Conservation (phyloP, 2,888 invertebrate species). For the Latheticus oryzae region DNA sequence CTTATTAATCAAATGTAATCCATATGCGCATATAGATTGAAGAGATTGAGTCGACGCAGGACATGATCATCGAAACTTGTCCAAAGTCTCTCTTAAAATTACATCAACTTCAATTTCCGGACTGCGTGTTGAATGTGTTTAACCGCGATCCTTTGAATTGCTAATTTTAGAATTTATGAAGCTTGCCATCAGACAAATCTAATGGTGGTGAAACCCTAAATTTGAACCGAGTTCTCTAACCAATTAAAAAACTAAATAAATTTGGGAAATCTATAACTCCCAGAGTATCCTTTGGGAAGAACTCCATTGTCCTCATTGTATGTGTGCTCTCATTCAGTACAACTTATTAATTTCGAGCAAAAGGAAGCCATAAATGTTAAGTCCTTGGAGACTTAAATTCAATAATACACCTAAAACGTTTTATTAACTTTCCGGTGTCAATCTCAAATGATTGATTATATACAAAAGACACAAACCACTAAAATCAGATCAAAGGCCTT, state of each 20-base stretch:
- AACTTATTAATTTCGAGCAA: slow-evolving; percentile 31
- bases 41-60: slow-evolving; percentile 17
- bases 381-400: slow-evolving; percentile 5
- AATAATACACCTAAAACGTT: slow-evolving; percentile 17
- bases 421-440: slow-evolving; percentile 24
- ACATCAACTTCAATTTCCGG: slow-evolving; percentile 42
- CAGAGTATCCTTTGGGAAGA: slow-evolving; percentile 17
- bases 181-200: slow-evolving; percentile 31
- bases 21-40: slow-evolving; percentile 41
- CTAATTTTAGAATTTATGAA: slow-evolving; percentile 39
- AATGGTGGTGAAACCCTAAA: slow-evolving; percentile 25
- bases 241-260: slow-evolving; percentile 11
- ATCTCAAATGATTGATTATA: slow-evolving; percentile 30
- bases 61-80: slow-evolving; percentile 31
- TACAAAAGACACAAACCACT: slow-evolving; percentile 30
- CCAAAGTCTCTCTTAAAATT: slow-evolving; percentile 39
- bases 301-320: slow-evolving; percentile 26
- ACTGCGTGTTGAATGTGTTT: slow-evolving; percentile 39
- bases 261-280: background rate
- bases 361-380: slow-evolving; percentile 29
- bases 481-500: slow-evolving; percentile 25
- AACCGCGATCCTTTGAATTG: slow-evolving; percentile 42
- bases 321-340: slow-evolving; percentile 25
- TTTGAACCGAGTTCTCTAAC: slow-evolving; percentile 10
- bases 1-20: slow-evolving; percentile 38